phyloP scores from a whole-genome alignment of 2,797 vertebrate genomes.

The Myoxocephalus aenaeus region DNA sequence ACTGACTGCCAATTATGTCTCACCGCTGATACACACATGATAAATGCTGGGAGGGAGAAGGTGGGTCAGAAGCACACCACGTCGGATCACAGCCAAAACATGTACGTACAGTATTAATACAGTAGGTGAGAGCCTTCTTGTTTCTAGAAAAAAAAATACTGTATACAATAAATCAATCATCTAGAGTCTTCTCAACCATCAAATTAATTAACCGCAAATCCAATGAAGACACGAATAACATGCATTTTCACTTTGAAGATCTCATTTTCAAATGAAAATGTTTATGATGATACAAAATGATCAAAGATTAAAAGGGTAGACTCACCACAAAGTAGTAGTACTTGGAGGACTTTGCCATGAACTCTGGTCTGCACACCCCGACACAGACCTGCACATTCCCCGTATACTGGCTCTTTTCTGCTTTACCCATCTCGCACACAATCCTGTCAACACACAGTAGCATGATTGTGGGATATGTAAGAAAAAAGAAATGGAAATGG shows the following conservation, averaged over 20 bases:
- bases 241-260: not conserved
- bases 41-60: slow-evolving; percentile 25
- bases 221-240: not conserved
- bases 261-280: not conserved
- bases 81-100: slow-evolving; percentile 50
- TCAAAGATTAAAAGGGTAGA: slow-evolving; percentile 17
- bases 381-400: slow-evolving; percentile 96
- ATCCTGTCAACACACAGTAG: slow-evolving; percentile 86
- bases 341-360: slow-evolving; percentile 93
- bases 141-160: slow-evolving; percentile 1
- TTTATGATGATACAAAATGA: not conserved
- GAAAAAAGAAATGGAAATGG: not conserved
- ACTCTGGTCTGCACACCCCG: slow-evolving; percentile 90
- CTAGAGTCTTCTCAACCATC: not conserved
- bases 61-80: slow-evolving; percentile 25
- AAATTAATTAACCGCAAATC: not conserved
- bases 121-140: slow-evolving; percentile 40
- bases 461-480: slow-evolving; percentile 2
- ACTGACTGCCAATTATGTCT: slow-evolving; percentile 47
- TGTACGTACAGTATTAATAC: slow-evolving; percentile 47
- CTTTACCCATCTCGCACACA: slow-evolving; percentile 97
- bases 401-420: slow-evolving; percentile 93
- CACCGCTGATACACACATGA: slow-evolving; percentile 23
- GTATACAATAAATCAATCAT: slow-evolving; percentile 5
- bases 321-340: slow-evolving; percentile 99